Evolutionary conservation across 2,888 invertebrate genomes (phyloP), one percentile per base, ranked within the genome.

Genomic region (Conomelus anceps): DNA sequence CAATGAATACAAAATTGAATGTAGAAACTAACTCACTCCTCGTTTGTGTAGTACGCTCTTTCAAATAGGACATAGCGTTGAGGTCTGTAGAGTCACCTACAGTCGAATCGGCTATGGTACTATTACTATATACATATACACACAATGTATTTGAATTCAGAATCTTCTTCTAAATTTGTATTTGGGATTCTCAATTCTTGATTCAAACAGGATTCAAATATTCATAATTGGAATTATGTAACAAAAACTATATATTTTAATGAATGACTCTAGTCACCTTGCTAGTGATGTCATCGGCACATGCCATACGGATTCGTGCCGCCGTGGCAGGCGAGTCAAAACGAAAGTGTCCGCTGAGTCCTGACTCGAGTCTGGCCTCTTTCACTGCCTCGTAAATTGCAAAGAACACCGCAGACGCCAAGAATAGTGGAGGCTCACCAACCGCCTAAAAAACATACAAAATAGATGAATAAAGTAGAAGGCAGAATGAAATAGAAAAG

Each of bases 361-460:
- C 96, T 29, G 95, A 95, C 90, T 98, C 97, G 22, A 93, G 93
- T 23, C 99, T 94, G 0, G 98, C 97, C 0, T 97, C 96, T 91
- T 95, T 94, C 89, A 99, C 96, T 0, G 99, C 99, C 92, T 97
- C 96, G 92, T 96, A 97, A 90, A 98, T 97, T 0, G 99, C 99
- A 92, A 98, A 98, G 93, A 97, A 97, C 0, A 96, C 96, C 0
- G 98, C 96, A n/a, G 96, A 95, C 0, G 98, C 98, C 91, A 99
- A 94, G 93, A 99, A 98, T 6, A 99, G 93, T 0, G 99, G 99
- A 0, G 99, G 99, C 93, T 99, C 99, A 0, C 99, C 99, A 63
- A 99, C 96, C 90, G 98, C 99, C 98, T 98, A 92, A 7, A 94
- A 94, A 90, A 90, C 85, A 88, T 84, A 88, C 26, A 88, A 22